Conservation (phyloP, 2,797 vertebrate genomes). For the Momotus momota region DNA sequence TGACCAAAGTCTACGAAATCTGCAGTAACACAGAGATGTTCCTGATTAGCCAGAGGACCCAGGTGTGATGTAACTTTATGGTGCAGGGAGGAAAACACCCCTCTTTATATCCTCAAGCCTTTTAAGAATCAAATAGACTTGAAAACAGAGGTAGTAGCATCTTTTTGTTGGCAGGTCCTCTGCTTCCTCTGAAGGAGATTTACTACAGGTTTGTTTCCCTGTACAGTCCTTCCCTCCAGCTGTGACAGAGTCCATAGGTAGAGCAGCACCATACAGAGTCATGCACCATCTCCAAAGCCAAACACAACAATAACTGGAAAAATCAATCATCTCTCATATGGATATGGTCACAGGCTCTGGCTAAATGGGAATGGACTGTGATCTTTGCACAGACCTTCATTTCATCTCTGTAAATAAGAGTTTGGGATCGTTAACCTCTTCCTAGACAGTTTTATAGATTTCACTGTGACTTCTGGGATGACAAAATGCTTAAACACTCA, state of each 20-base stretch:
- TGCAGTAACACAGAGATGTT: background rate
- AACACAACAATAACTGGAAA: rapidly evolving
- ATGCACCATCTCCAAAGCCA: background rate
- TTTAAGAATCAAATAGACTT: background rate
- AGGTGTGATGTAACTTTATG: background rate
- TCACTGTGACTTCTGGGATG: background rate
- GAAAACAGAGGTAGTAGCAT: background rate
- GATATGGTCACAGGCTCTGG: background rate
- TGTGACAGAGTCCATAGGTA: background rate
- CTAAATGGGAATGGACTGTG: background rate
- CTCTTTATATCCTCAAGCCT: background rate
- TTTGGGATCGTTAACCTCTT: background rate
- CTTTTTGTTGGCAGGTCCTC: background rate
- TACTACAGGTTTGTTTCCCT: background rate
- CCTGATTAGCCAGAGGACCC: background rate
- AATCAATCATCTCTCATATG: background rate
- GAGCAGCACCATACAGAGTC: rapidly evolving
- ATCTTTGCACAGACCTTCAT: background rate
- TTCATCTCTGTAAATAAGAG: background rate
- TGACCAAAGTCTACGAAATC: background rate
- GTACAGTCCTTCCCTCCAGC: background rate
- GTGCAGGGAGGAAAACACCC: background rate
- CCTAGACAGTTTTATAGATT: background rate
- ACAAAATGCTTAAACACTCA: background rate
- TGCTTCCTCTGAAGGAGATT: background rate